Conservation (phyloP, 1,140 invertebrate species). For the Zaprionus lachaisei region DNA sequence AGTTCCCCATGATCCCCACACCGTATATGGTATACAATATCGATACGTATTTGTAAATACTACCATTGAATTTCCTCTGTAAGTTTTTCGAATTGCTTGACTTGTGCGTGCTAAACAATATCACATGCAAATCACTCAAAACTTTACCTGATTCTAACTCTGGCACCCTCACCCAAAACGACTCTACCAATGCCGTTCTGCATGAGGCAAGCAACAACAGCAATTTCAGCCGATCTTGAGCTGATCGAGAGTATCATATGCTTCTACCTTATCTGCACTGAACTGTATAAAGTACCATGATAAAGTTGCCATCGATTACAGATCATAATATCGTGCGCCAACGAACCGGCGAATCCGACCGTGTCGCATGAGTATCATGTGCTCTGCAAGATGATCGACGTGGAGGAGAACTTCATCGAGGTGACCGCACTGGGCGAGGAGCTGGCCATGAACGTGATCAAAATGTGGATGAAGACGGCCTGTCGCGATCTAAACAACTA, state of each 20-base stretch:
- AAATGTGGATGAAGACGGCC: slow-evolving; percentile 97
- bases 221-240: neutral
- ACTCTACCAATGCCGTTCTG: slow-evolving; percentile 62
- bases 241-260: slow-evolving; percentile 46
- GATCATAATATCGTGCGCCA: slow-evolving; percentile 95
- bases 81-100: slow-evolving; percentile 83
- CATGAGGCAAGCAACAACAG: slow-evolving; percentile 57
- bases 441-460: slow-evolving; percentile 96
- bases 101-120: slow-evolving; percentile 80
- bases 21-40: neutral
- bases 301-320: slow-evolving; percentile 81
- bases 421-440: slow-evolving; percentile 96
- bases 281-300: neutral
- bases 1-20: neutral
- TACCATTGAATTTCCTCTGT: slow-evolving; percentile 32
- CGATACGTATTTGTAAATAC: neutral
- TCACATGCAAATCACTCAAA: slow-evolving; percentile 49
- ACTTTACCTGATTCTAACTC: neutral
- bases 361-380: slow-evolving; percentile 95
- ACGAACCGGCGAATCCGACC: slow-evolving; percentile 93
- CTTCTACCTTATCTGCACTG: slow-evolving; percentile 35
- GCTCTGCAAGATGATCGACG: slow-evolving; percentile 94
- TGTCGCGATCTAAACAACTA: slow-evolving; percentile 95
- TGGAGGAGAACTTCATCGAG: slow-evolving; percentile 96
- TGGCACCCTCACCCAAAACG: slow-evolving; percentile 51